These are phyloP conservation scores for Drosophila prostipennis DNA, from an alignment of 2,888 invertebrate genomes.

Conservation along the genomic window DNA sequence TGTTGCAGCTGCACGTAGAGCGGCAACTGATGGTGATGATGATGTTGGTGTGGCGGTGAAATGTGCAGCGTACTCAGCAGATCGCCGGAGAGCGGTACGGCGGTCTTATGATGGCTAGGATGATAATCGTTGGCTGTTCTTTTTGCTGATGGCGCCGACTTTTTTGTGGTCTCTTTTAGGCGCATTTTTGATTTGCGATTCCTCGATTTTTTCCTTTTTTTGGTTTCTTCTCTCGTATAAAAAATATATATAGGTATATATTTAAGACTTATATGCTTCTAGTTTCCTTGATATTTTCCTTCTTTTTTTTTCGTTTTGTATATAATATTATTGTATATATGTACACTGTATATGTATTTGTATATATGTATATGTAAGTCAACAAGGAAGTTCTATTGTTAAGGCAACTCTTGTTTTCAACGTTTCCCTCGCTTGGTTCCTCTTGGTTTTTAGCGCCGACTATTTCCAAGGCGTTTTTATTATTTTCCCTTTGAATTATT, in stretches of 20 bases:
- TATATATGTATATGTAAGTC: conserved; percentile 55
- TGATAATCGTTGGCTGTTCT: not conserved
- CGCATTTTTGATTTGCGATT: conserved; percentile 52
- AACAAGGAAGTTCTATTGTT: conserved; percentile 75
- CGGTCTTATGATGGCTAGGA: conserved; percentile 3
- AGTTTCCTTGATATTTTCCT: conserved; percentile 1
- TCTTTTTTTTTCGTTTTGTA: conserved; percentile 25
- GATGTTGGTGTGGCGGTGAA: conserved; percentile 12
- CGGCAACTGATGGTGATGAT: conserved; percentile 72
- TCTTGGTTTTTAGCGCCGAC: conserved; percentile 1
- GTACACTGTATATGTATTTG: conserved; percentile 46
- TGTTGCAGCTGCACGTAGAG: conserved; percentile 63
- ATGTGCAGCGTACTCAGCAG: conserved; percentile 58
- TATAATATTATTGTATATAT: conserved; percentile 42
- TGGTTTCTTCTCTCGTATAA: conserved; percentile 16
- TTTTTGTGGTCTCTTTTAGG: conserved; percentile 74
- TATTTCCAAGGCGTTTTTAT: not conserved
- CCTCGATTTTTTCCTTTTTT: not conserved
- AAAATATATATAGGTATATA: conserved; percentile 20
- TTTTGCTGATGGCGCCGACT: conserved; percentile 32
- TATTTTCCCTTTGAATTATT: not conserved
- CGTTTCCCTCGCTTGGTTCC: conserved; percentile 24
- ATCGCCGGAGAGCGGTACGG: conserved; percentile 46
- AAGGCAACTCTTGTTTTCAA: conserved; percentile 71
- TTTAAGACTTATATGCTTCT: conserved; percentile 1